These are phyloP conservation scores for Asobara japonica DNA, from an alignment of 1,140 invertebrate genomes.

Conservation along the genomic window DNA sequence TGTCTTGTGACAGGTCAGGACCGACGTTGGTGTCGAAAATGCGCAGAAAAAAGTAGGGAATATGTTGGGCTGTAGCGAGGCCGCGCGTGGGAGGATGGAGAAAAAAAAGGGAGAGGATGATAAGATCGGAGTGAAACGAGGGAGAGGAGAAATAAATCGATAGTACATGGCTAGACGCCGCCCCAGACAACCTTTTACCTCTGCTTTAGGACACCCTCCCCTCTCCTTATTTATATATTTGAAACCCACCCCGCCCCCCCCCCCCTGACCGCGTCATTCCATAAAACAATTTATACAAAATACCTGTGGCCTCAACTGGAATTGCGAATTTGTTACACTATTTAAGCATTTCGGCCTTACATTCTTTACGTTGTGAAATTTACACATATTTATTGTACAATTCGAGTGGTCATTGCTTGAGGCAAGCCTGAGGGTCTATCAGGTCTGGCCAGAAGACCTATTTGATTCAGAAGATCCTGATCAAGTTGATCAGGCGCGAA, in stretches of 20 bases:
- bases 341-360: neutral
- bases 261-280: neutral
- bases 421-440: no score
- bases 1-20: constrained; percentile 63
- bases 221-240: constrained; percentile 18
- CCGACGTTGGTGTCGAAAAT: constrained; percentile 34
- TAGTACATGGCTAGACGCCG: constrained; percentile 66
- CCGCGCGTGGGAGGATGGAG: neutral
- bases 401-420: neutral
- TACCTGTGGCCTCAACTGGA: neutral
- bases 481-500: no score
- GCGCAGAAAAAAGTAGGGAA: constrained; percentile 8
- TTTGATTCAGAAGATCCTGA: no score
- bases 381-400: neutral
- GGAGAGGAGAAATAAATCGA: constrained; percentile 62
- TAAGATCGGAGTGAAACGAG: constrained; percentile 46
- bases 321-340: neutral
- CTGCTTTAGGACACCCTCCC: constrained; percentile 58
- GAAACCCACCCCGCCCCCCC: neutral
- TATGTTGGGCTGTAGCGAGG: constrained; percentile 8
- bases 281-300: constrained; percentile 2
- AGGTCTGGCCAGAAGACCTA: no score
- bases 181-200: constrained; percentile 66
- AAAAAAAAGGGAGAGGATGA: constrained; percentile 29
- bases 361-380: neutral